Conservation (phyloP, 2,888 invertebrate genomes). For the Cataglyphis altisquamis region DNA sequence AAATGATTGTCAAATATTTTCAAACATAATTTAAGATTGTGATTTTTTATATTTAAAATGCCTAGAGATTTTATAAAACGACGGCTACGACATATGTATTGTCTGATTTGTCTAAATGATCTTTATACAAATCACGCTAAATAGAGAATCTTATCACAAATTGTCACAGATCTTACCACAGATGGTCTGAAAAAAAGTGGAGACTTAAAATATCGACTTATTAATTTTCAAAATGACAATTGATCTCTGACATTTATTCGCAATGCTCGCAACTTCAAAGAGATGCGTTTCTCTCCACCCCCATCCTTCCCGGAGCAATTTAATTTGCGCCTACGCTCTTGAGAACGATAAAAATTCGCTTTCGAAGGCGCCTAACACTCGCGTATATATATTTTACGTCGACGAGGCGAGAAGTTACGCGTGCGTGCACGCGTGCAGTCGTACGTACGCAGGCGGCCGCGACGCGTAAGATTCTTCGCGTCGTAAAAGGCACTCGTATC, state of each 20-base stretch:
- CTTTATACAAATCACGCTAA: neutral
- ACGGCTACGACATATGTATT: neutral
- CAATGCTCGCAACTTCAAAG: conserved; percentile 15
- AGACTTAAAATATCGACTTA: neutral
- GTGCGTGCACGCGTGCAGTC: conserved; percentile 9
- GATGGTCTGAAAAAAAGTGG: neutral
- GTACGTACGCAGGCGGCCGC: conserved; percentile 35
- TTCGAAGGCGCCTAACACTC: conserved; percentile 18
- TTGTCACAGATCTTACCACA: neutral
- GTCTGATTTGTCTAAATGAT: neutral
- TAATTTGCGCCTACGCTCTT: conserved; percentile 45
- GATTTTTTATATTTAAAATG: no score
- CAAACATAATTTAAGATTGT: no score
- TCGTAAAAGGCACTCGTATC: conserved; percentile 74
- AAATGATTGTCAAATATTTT: no score
- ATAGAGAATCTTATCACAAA: neutral
- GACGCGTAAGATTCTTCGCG: conserved; percentile 60
- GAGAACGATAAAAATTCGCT: conserved; percentile 52
- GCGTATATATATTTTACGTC: conserved; percentile 17
- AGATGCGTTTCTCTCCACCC: neutral
- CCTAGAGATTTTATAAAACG: no score
- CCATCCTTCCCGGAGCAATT: conserved; percentile 29
- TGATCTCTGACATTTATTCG: conserved; percentile 27
- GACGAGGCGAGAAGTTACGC: neutral
- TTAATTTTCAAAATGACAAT: conserved; percentile 28